Base-by-base conservation (phyloP, 2,797 vertebrate genomes). In the Cygnus olor region DNA sequence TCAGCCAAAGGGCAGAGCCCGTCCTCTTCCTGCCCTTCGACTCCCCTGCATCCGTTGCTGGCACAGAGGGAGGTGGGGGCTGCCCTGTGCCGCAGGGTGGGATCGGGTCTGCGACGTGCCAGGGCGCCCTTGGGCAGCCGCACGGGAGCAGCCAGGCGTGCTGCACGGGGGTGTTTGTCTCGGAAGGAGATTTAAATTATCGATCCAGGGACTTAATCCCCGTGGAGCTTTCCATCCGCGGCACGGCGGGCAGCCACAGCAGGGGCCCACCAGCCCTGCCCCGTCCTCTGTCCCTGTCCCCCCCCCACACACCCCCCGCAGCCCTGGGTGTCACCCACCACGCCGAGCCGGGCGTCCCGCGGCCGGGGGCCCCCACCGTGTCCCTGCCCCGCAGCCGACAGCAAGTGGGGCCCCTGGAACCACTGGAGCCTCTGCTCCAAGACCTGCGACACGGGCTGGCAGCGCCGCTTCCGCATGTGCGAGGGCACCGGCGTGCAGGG, bases 391-490 rank as follows among this genome's bases (percentile, higher is more conserved):
- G 47, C 97, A 98, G 98, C 98, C 28, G 99, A 98, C 79, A 98
- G 99, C 95, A 99, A 99, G 93, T 99, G 99, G 99, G 99, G 99
- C 25, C 98, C 98, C 2, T 99, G 99, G 99, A 99, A 99, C 90
- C 98, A 99, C 79, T 99, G 99, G 99, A 99, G 98, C 93, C 98
- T 99, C 89, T 99, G 99, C 97, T 99, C 99, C 95, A 99, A 99
- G 97, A 99, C 99, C 0, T 99, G 99, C 7, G 99, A 99, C 98
- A 99, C 98, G 0, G 99, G 99, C 68, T 99, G 98, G 99, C 99
- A 99, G 98, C 98, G 98, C 10, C 99, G 99, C 88, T 99, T 99
- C 98, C 98, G 99, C 95, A 99, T 99, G 99, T 99, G 99, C 34
- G 98, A 99, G 97, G 99, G 98, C 95, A 98, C 98, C 0, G 99